Base-by-base conservation (phyloP, 92 coral and sea anemone genomes). In the Umimayanthus chanpuru region DNA sequence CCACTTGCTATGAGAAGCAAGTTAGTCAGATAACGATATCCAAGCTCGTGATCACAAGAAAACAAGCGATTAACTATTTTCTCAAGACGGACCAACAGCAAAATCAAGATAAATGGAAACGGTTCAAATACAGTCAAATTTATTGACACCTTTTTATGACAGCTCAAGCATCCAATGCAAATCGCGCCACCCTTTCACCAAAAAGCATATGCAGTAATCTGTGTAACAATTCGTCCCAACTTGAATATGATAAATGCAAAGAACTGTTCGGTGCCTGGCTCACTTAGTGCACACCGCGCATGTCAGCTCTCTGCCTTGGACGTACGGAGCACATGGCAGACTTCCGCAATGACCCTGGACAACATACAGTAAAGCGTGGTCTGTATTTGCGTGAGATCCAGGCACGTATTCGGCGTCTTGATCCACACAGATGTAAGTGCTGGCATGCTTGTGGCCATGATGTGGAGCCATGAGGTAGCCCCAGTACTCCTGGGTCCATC, bases 351-450 rank as follows among this genome's bases (percentile, higher is more conserved):
- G 30, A 23, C 72, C 30, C 23, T 66, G 9, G 10, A 66, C 58
- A 12, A 53, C 58, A 14, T 53, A 53, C 3, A 53, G 18, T 53
- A 53, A 53, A 53, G 58, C 58, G 29, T 66, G 72, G 28, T 66
- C 4, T 18, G 30, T 23, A 3, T n/a, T 66, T 5, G 72, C 72
- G 30, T 66, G 72, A 66, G 72, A 66, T 66, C 72, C 72, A 8
- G 72, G 72, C 72, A 66, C 72, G 5, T 66, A 66, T 66, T 66
- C 72, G 11, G 72, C 72, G 72, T 66, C 72, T 66, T 66, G 72
- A 30, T 66, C 72, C 58, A 53, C 58, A 53, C 58, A 53, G 18
- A 53, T 53, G 58, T 53, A 53, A 20, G 58, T 53, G 20, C 72
- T 53, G 2, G 58, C 16, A 20, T 53, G 58, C 58, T 53, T 53